phyloP scores from a whole-genome alignment of 1,140 invertebrate species.

The Drosophila tropicalis region DNA sequence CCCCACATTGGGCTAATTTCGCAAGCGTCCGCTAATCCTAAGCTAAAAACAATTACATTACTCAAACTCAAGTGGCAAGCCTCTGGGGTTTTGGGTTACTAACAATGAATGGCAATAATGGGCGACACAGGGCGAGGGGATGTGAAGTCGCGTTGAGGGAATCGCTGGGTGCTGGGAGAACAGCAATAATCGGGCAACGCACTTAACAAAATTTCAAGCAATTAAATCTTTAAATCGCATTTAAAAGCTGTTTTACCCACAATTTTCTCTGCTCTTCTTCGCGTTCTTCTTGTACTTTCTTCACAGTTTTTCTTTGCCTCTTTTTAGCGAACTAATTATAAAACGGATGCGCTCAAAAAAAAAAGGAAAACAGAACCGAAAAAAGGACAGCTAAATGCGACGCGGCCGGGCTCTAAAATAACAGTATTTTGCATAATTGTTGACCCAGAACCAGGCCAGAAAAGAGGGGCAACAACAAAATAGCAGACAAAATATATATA shows the following conservation, averaged over 20 bases:
- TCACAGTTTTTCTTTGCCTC: conserved; percentile 15
- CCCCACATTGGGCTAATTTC: conserved; percentile 30
- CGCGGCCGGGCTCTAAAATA: conserved; percentile 68
- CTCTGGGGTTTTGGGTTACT: conserved; percentile 7
- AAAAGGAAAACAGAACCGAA: conserved; percentile 23
- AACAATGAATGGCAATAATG: not conserved
- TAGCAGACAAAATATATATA: conserved; percentile 15
- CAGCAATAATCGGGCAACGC: conserved; percentile 55
- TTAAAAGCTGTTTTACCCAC: conserved; percentile 59
- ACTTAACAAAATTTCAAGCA: conserved; percentile 70
- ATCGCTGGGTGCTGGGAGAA: conserved; percentile 14
- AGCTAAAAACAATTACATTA: conserved; percentile 74
- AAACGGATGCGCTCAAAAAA: conserved; percentile 62
- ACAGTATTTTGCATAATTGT: conserved; percentile 82
- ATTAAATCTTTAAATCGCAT: conserved; percentile 78
- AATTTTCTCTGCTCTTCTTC: not conserved
- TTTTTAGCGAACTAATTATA: conserved; percentile 70
- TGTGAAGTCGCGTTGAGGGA: not conserved
- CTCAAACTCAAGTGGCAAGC: conserved; percentile 43
- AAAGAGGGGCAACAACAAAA: conserved; percentile 54
- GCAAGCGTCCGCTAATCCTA: conserved; percentile 34
- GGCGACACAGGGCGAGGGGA: not conserved
- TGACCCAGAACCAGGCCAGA: conserved; percentile 72
- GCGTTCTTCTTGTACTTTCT: not conserved
- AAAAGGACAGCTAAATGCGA: conserved; percentile 75